These are phyloP conservation scores for Arremon aurantiirostris DNA, from an alignment of 2,797 vertebrate genomes.

Conservation along the genomic window DNA sequence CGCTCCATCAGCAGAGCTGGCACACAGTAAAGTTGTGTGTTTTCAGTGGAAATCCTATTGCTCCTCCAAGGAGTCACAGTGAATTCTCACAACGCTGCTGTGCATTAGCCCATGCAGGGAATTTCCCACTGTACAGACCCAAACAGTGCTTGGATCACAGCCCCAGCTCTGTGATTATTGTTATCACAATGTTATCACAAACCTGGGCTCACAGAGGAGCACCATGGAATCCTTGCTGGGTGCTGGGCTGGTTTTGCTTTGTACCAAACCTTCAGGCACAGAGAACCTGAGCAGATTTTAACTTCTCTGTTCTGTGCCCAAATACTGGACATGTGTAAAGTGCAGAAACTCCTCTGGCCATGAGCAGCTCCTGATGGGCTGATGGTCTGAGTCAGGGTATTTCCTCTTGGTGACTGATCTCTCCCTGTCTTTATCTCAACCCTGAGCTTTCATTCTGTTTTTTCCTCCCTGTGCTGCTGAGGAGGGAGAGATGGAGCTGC, in stretches of 20 bases:
- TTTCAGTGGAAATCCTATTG: not conserved
- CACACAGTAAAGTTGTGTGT: not conserved
- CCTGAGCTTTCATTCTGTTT: too few relatives aligned
- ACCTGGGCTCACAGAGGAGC: not conserved
- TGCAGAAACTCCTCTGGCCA: not conserved
- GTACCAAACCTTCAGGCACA: not conserved
- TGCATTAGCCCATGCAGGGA: fast-evolving
- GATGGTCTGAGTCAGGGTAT: not conserved
- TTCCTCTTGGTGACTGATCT: not conserved
- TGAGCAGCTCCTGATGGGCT: not conserved
- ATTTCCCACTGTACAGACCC: not conserved
- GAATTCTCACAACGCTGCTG: not conserved
- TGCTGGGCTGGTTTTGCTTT: not conserved
- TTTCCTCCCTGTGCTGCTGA: not conserved
- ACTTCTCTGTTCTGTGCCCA: not conserved
- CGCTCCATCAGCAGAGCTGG: not conserved
- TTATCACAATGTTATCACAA: not conserved
- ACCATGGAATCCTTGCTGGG: not conserved
- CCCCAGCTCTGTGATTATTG: not conserved
- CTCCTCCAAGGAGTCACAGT: not conserved
- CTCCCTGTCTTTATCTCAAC: not conserved
- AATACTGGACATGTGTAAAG: not conserved
- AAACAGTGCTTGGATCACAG: not conserved
- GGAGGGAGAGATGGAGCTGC: not conserved
- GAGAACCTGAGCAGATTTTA: not conserved